These are phyloP conservation scores for Ferrisia virgata DNA, from an alignment of 2,888 invertebrate species.

Conservation along the genomic window DNA sequence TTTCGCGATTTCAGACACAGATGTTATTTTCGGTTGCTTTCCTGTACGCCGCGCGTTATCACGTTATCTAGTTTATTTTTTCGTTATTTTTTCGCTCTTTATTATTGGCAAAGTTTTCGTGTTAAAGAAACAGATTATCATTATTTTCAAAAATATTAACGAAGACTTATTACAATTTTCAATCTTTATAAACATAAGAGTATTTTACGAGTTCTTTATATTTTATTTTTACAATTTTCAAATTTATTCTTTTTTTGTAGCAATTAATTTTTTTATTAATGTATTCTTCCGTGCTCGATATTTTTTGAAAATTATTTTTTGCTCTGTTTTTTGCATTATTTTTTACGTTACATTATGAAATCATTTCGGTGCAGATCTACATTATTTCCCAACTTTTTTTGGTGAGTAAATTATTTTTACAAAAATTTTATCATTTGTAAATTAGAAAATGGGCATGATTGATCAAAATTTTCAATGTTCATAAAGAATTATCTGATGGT, in stretches of 20 bases:
- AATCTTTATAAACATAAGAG: background rate
- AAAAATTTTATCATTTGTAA: no score
- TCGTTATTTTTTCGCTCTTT: background rate
- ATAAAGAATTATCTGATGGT: no score
- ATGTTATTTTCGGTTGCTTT: slow-evolving; percentile 9
- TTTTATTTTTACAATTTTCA: background rate
- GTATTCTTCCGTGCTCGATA: background rate
- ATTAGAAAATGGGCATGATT: no score
- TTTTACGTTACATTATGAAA: background rate
- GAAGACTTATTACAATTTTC: background rate
- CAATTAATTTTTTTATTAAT: background rate
- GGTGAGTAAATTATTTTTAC: background rate
- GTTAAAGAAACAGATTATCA: background rate
- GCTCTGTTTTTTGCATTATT: no score
- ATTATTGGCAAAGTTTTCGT: background rate
- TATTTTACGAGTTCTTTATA: background rate
- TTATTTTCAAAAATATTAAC: background rate
- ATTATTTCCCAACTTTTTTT: background rate
- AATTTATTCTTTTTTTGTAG: background rate
- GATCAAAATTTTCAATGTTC: no score
- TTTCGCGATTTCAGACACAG: background rate
- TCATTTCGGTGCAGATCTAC: background rate
- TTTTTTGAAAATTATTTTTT: background rate
- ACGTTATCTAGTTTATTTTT: background rate
- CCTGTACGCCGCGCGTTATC: background rate